Evolutionary conservation across 2,797 vertebrate genomes (phyloP), one percentile per base, ranked within the genome.

Genomic region (Moxostoma hubbsi): DNA sequence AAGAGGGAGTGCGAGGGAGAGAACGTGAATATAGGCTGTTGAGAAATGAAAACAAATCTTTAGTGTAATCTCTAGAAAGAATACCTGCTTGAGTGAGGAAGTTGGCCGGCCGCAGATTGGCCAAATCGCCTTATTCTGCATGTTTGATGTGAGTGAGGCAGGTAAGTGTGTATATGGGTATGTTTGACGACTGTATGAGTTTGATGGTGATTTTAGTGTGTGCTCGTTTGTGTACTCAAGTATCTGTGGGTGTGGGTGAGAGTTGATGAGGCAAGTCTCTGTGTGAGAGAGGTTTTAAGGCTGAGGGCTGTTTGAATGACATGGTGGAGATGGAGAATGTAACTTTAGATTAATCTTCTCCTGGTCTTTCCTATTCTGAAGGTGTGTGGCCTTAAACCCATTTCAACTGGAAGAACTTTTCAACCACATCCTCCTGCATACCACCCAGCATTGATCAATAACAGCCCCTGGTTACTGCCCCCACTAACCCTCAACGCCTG

Each of bases 341-440:
- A 92, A 93, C 91, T 88, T 89, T 93, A 95, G 93, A 94, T 94
- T 94, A 94, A 94, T 94, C 93, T 94, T 88, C 88, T 83, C 83
- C 89, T 92, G 92, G 87, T 91, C 90, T 89, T 83, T 86, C 90
- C 85, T 89, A 84, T 88, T 88, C 88, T 84, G 81, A 90, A 91
- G 91, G 87, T 92, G 92, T 93, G 89, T 91, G 89, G 90, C 86
- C 89, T 90, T 91, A 91, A 92, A 84, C 85, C 83, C 18, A 1
- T 73, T 78, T 78, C 45, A 80, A 75, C 71, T 77, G 15, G 0
- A 77, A 77, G 73, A 83, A 81, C 55, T 45, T 78, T 72, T 49
- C 62, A 80, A 65, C 57, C 46, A 71, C 59, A 73, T 74, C 36
- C 57, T 63, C 36, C 79, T 45, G 59, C 58, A 73, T 62, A 69